Evolutionary conservation across 2,113 vertebrate species (phyloP), one percentile per base, ranked within the genome.

Genomic region (Aptenodytes patagonicus): DNA sequence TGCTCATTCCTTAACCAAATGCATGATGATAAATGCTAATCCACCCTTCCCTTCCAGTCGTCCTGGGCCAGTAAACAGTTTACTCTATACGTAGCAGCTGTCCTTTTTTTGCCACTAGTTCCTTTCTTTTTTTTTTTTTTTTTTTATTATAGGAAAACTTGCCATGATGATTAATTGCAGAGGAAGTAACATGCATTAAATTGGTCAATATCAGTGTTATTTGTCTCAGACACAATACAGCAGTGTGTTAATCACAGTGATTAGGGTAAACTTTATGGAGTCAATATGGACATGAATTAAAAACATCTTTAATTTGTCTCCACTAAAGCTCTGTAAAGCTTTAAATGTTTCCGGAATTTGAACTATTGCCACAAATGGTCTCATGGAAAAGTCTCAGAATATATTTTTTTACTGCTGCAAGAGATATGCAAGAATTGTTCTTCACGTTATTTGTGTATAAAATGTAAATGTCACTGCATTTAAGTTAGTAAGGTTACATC

Each of bases 181-280:
- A 75, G 68, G n/a, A 95, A 94, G n/a, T 29, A 61, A 42, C 18
- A 49, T n/a, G 13, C 18, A 42, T 86, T 77, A 54, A 78, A 65
- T 22, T 81, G 47, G 49, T 91, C 80, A 94, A 80, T 80, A 76
- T 89, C 24, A 64, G 83, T 83, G 34, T 52, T 71, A n/a, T 85
- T 93, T 88, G 5, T 62, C 54, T 83, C 52, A 69, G 66, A 80
- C 38, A 58, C 2, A 54, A 40, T 34, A 28, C 7, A 65, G 28
- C 21, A 54, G 52, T 44, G 10, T 72, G 80, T 69, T 85, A 91
- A 82, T 88, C 70, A 93, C 0, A 8, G n/a, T 70, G 32, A 64
- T 3, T 42, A 18, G 34, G 36, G 47, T 60, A 64, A 81, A 84
- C 16, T 40, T 60, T 42, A 80, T 17, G 21, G n/a, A 76, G 54